Conservation (phyloP, 2,888 invertebrate species). For the Unio pictorum region DNA sequence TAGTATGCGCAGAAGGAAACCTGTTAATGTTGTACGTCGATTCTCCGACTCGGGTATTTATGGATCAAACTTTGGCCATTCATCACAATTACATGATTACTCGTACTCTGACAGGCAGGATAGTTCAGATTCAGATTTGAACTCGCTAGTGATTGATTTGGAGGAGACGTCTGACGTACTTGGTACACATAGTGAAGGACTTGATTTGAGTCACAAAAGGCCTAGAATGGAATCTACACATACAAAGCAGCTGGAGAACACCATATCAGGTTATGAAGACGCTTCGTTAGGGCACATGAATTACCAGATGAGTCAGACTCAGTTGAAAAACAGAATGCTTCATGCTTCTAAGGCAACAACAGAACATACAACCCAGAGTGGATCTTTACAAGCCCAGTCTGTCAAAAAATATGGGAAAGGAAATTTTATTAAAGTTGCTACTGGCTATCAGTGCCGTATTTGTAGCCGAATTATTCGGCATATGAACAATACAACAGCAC, state of each 20-base stretch:
- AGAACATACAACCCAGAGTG: background rate
- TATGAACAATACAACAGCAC: constrained; percentile 40
- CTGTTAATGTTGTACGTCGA: no score
- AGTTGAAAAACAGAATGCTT: background rate
- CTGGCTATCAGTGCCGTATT: constrained; percentile 39
- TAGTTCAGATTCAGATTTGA: no score
- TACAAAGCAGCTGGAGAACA: no score
- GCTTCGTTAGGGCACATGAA: constrained; percentile 15
- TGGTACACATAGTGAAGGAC: constrained; percentile 13
- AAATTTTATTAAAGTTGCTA: constrained; percentile 37
- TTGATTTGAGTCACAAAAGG: constrained; percentile 35
- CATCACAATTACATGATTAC: no score
- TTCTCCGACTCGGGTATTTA: no score
- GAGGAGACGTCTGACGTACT: no score
- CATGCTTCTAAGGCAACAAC: constrained; percentile 10
- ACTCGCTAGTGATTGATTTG: no score
- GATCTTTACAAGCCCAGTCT: constrained; percentile 16
- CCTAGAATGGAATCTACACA: constrained; percentile 8
- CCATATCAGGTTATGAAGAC: background rate
- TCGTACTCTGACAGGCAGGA: no score
- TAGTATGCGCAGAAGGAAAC: no score
- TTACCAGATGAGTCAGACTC: constrained; percentile 17
- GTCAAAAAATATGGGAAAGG: constrained; percentile 39
- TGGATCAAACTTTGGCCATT: no score
- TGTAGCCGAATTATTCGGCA: constrained; percentile 36